phyloP scores from a whole-genome alignment of 2,113 vertebrate species.

The Myotis yumanensis region DNA sequence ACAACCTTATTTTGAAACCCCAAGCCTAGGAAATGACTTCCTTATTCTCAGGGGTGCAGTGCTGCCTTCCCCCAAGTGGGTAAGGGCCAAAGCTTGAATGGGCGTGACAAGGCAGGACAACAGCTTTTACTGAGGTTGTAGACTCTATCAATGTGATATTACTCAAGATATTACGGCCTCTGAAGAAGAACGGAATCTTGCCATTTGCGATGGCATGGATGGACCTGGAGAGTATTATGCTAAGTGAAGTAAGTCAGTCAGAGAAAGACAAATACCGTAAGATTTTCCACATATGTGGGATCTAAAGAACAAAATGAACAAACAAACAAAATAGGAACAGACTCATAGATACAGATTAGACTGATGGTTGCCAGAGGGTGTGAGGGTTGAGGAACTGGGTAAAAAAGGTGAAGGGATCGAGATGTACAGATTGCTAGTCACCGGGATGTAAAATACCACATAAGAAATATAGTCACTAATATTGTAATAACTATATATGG shows the following conservation, averaged over 20 bases:
- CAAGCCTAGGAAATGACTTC: not conserved
- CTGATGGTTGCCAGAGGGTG: not conserved
- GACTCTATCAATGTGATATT: not conserved
- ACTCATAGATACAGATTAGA: not conserved
- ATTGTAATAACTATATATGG: not conserved
- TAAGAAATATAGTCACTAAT: not conserved
- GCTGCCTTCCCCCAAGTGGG: not conserved
- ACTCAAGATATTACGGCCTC: not conserved
- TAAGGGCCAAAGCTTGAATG: too few species aligned
- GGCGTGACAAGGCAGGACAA: not conserved
- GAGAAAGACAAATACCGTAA: not conserved
- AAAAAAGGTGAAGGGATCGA: not conserved
- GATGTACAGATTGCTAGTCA: not conserved
- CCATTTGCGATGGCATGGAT: not conserved
- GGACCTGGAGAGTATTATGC: not conserved
- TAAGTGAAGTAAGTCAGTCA: not conserved
- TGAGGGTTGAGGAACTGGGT: not conserved
- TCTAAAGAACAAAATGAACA: not conserved
- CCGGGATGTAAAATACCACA: rapidly evolving
- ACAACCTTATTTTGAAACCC: not conserved
- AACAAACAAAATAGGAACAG: not conserved
- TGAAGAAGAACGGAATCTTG: not conserved
- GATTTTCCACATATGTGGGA: not conserved
- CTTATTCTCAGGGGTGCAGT: not conserved
- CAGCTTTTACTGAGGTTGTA: not conserved